Conservation (phyloP, 2,797 vertebrate species). For the Intellagama lesueurii region DNA sequence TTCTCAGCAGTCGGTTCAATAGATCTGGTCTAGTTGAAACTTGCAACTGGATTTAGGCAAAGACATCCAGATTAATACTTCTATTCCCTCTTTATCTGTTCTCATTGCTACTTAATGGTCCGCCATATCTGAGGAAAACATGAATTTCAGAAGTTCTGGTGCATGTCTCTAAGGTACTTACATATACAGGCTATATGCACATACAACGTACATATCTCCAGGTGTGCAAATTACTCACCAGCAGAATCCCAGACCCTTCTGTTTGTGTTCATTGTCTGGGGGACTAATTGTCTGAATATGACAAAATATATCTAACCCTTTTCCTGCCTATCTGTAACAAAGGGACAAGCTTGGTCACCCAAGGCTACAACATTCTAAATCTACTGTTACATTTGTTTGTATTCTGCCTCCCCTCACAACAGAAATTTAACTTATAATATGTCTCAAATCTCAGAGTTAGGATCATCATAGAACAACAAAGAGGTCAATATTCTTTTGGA, state of each 20-base stretch:
- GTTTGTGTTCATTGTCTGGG: neutral
- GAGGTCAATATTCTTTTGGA: neutral
- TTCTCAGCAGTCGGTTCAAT: too few relatives aligned
- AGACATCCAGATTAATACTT: too few relatives aligned
- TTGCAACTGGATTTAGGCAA: too few relatives aligned
- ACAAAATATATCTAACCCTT: neutral
- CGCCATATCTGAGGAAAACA: neutral
- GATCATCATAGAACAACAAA: neutral
- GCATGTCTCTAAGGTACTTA: neutral
- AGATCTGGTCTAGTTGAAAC: too few relatives aligned
- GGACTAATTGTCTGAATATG: neutral
- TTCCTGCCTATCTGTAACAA: neutral
- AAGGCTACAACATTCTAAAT: neutral
- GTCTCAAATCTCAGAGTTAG: neutral
- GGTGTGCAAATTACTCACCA: neutral
- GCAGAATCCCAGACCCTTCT: too few relatives aligned
- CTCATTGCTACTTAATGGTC: too few relatives aligned
- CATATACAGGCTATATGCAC: neutral
- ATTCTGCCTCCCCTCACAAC: too few relatives aligned
- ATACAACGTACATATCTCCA: neutral
- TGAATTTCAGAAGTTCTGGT: neutral
- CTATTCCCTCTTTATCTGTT: too few relatives aligned
- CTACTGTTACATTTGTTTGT: neutral
- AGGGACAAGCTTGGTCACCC: neutral
- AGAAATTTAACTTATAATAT: neutral